These are phyloP conservation scores for Melinaea marsaeus DNA, from an alignment of 2,888 invertebrate genomes.

Conservation along the genomic window DNA sequence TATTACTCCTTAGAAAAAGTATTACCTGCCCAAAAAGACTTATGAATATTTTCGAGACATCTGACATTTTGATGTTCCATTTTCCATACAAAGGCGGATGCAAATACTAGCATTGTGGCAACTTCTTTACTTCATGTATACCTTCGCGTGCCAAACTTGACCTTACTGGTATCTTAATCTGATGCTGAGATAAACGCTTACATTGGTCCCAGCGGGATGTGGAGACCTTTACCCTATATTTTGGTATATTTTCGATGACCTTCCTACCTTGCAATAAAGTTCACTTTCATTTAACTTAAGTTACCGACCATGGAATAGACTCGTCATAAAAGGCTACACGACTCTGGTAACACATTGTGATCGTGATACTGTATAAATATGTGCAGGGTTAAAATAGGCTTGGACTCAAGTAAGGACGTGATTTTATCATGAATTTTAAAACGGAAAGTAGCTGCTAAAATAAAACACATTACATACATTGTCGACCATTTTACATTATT, in stretches of 20 bases:
- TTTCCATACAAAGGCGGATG: slow-evolving; percentile 34
- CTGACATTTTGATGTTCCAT: slow-evolving; percentile 32
- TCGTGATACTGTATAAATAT: slow-evolving; percentile 60
- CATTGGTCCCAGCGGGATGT: slow-evolving; percentile 66
- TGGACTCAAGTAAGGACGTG: slow-evolving; percentile 27
- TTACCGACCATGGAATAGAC: slow-evolving; percentile 48
- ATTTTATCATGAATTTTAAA: slow-evolving; percentile 20
- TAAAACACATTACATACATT: background rate
- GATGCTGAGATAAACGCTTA: slow-evolving; percentile 68
- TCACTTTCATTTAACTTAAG: slow-evolving; percentile 33
- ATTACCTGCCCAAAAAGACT: too few relatives aligned
- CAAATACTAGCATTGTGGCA: slow-evolving; percentile 33
- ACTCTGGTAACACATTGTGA: slow-evolving; percentile 59
- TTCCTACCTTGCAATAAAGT: slow-evolving; percentile 40
- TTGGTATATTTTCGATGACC: slow-evolving; percentile 29
- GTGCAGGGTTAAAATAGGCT: slow-evolving; percentile 35
- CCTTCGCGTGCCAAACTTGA: slow-evolving; percentile 66
- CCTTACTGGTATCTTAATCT: slow-evolving; percentile 68
- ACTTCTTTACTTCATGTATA: slow-evolving; percentile 45
- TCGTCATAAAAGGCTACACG: slow-evolving; percentile 62
- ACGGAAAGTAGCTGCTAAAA: background rate
- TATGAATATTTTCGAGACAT: too few relatives aligned
- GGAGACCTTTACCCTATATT: slow-evolving; percentile 43
- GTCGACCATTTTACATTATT: too few relatives aligned
- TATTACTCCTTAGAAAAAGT: too few relatives aligned